A percentile compares a stretch with the other conserved stretches of the same genome.
Evolutionary conservation across 1,140 invertebrate genomes (phyloP).

Genomic region (Drosophila burlai): DNA sequence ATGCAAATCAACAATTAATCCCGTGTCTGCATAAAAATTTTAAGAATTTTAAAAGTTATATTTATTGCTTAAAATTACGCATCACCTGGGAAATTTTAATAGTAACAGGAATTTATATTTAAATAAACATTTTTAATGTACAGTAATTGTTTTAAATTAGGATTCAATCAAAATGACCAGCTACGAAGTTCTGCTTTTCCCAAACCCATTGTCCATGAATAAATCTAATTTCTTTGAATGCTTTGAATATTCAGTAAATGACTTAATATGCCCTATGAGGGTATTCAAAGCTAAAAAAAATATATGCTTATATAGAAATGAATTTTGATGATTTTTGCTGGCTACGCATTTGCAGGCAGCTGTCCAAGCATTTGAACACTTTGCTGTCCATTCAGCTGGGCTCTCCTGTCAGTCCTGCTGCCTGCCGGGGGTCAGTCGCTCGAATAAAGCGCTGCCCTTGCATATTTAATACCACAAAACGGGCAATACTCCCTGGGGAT

Average conservation of each 20-base stretch:
- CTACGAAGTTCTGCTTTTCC: too few species aligned
- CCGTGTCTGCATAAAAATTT: too few species aligned
- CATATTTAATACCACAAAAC: conserved; percentile 74
- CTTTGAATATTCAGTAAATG: not conserved
- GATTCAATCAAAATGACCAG: too few species aligned
- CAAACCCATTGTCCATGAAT: not conserved
- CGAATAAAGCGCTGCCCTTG: conserved; percentile 69
- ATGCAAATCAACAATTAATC: too few species aligned
- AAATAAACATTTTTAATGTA: too few species aligned
- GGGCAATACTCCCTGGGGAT: conserved; percentile 51
- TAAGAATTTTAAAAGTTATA: too few species aligned
- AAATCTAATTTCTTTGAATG: not conserved
- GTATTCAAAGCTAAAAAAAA: not conserved
- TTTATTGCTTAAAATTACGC: too few species aligned
- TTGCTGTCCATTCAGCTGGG: conserved; percentile 38
- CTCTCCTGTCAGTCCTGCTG: conserved; percentile 51
- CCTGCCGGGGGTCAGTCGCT: conserved; percentile 45
- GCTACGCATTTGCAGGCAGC: conserved; percentile 63
- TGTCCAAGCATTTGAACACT: conserved; percentile 68
- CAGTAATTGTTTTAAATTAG: too few species aligned
- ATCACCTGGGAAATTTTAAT: too few species aligned
- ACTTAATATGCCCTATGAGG: not conserved
- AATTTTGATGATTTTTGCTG: conserved; percentile 63
- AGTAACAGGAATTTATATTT: too few species aligned
- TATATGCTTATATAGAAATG: not conserved